Evolutionary conservation across 2,113 vertebrate species (phyloP).

Genomic region (Sciurus niger): DNA sequence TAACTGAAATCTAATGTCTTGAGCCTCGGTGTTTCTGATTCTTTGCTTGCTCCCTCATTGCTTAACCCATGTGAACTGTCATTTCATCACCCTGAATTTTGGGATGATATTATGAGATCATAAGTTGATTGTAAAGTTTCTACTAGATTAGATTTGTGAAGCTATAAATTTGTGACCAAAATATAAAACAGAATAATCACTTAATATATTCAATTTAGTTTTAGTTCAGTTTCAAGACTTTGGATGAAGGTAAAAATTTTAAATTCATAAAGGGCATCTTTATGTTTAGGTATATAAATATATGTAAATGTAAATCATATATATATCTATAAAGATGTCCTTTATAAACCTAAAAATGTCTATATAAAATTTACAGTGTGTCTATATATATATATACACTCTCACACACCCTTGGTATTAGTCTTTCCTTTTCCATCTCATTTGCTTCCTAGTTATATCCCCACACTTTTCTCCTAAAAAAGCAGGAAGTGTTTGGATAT

Average conservation of each 20-base stretch:
- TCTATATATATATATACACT: background rate
- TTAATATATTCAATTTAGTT: conserved; percentile 1
- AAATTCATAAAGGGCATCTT: background rate
- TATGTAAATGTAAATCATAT: background rate
- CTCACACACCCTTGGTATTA: background rate
- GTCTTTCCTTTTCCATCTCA: background rate
- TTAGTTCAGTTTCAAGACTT: conserved; percentile 11
- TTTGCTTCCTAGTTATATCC: background rate
- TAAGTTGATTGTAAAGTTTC: background rate
- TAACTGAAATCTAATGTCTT: background rate
- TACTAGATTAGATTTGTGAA: background rate
- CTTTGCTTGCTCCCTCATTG: background rate
- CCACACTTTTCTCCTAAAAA: background rate
- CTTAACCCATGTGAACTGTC: background rate
- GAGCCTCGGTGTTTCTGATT: background rate
- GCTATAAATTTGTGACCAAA: background rate
- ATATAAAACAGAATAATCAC: background rate
- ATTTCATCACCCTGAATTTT: background rate
- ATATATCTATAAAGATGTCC: background rate
- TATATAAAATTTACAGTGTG: background rate
- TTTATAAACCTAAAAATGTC: background rate
- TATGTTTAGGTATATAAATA: background rate
- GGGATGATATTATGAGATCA: background rate
- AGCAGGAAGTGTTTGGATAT: background rate
- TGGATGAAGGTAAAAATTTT: background rate